Conservation (phyloP, 2,888 invertebrate species). For the Lochmaea capreae region DNA sequence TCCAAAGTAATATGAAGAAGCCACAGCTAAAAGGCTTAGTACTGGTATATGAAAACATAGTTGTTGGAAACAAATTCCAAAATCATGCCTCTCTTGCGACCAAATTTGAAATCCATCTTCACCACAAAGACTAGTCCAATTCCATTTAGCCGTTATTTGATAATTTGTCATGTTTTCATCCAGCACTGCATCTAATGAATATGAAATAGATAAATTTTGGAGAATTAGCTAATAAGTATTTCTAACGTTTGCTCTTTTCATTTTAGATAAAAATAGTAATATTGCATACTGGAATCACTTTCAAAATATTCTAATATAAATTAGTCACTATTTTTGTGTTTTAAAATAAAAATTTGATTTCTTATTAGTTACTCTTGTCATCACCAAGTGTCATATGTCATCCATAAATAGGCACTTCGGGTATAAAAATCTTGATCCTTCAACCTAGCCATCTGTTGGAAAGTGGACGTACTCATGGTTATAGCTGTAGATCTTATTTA, state of each 20-base stretch:
- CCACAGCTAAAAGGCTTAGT: slow-evolving; percentile 79
- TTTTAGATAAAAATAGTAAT: background rate
- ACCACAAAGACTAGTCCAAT: slow-evolving; percentile 83
- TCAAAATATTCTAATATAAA: background rate
- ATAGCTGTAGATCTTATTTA: no score
- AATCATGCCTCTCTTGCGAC: slow-evolving; percentile 77
- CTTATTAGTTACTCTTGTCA: background rate
- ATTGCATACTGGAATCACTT: background rate
- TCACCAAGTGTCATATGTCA: background rate
- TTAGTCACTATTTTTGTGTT: background rate
- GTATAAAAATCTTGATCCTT: no score
- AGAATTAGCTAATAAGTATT: no score
- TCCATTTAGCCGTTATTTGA: slow-evolving; percentile 66
- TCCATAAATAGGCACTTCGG: background rate
- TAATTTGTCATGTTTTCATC: slow-evolving; percentile 17
- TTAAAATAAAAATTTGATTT: background rate
- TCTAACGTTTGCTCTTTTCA: background rate
- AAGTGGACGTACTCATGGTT: no score
- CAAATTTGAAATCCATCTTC: slow-evolving; percentile 78
- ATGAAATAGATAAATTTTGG: background rate
- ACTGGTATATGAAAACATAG: slow-evolving; percentile 83
- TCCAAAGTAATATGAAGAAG: slow-evolving; percentile 87
- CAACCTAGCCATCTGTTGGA: no score
- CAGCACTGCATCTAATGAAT: background rate
- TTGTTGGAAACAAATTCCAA: slow-evolving; percentile 88